These are phyloP conservation scores for Meleagris gallopavo DNA, from an alignment of 2,113 vertebrate species.

Conservation along the genomic window DNA sequence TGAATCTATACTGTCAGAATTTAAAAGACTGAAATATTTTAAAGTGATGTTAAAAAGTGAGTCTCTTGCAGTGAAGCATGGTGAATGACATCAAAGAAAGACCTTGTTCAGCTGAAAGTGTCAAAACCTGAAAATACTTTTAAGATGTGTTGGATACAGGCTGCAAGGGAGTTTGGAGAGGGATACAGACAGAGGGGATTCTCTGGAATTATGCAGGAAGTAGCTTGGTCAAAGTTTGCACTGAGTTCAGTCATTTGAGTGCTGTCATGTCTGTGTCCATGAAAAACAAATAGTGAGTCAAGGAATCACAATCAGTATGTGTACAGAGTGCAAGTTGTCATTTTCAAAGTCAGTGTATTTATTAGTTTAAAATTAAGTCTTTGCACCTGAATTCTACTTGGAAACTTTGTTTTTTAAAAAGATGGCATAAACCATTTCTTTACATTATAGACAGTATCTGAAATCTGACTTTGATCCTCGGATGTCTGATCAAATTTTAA, in stretches of 20 bases:
- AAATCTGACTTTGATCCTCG: background rate
- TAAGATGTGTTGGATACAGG: background rate
- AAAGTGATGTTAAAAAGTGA: background rate
- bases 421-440: background rate
- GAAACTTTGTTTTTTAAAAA: background rate
- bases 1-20: background rate
- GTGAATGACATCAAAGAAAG: background rate
- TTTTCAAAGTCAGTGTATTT: background rate
- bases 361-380: background rate
- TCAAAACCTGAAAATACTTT: background rate
- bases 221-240: rapidly evolving
- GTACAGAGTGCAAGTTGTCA: background rate
- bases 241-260: background rate
- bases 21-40: background rate
- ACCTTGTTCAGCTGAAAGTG: background rate
- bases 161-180: background rate
- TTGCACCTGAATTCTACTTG: background rate
- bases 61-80: background rate
- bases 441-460: background rate
- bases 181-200: background rate
- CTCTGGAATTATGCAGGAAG: background rate
- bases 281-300: background rate
- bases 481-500: background rate
- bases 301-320: background rate
- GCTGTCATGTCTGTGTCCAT: background rate